These are phyloP conservation scores for Meles meles DNA, from an alignment of 2,113 vertebrate genomes.

Conservation along the genomic window DNA sequence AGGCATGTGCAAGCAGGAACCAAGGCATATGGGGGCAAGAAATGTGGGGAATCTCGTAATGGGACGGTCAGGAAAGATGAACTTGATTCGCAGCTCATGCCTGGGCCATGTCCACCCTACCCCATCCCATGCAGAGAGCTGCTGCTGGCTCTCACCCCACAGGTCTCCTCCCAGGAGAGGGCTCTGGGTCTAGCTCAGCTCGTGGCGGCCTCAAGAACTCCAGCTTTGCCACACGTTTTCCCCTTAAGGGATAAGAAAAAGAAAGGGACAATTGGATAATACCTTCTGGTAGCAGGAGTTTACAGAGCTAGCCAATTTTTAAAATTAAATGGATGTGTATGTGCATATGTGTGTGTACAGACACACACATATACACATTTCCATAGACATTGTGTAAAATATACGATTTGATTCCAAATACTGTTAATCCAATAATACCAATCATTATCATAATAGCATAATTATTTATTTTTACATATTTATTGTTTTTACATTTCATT, in stretches of 20 bases:
- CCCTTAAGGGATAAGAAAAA: neutral
- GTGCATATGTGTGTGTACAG: neutral
- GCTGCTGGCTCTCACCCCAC: rapidly evolving
- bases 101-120: rapidly evolving
- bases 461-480: neutral
- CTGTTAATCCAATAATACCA: neutral
- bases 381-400: neutral
- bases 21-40: neutral
- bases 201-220: neutral
- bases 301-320: neutral
- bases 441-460: neutral
- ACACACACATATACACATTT: neutral
- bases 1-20: too few relatives aligned
- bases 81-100: too few relatives aligned
- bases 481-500: neutral
- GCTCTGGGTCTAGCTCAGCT: neutral
- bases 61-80: neutral
- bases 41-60: neutral
- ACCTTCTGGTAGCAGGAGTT: neutral
- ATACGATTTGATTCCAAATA: neutral
- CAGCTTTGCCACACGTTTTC: neutral
- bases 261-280: neutral
- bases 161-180: neutral
- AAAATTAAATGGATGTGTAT: neutral
- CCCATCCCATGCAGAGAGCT: neutral